phyloP scores from a whole-genome alignment of 2,888 invertebrate genomes.

The Hololepta plana region DNA sequence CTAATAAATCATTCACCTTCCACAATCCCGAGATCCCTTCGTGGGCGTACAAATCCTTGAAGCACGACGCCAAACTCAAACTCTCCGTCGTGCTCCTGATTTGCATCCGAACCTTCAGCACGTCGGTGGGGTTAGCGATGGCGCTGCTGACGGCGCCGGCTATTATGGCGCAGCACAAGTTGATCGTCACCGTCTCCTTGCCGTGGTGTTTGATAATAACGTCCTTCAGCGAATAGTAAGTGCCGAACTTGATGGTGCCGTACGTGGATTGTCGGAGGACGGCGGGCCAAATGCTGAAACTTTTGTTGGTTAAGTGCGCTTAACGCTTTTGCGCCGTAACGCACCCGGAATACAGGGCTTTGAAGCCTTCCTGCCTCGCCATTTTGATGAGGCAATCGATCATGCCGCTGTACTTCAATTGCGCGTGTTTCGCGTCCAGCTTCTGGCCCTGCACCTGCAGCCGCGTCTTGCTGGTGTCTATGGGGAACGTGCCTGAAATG shows the following conservation, averaged over 20 bases:
- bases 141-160: slow-evolving; percentile 84
- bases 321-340: slow-evolving; percentile 12
- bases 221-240: slow-evolving; percentile 79
- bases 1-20: slow-evolving; percentile 43
- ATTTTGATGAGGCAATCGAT: slow-evolving; percentile 79
- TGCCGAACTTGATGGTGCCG: slow-evolving; percentile 92
- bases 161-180: slow-evolving; percentile 66
- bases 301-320: no score
- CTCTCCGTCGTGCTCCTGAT: slow-evolving; percentile 36
- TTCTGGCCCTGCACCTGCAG: slow-evolving; percentile 88
- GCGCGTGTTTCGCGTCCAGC: slow-evolving; percentile 53
- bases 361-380: slow-evolving; percentile 67
- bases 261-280: slow-evolving; percentile 85
- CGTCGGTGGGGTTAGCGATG: slow-evolving; percentile 94
- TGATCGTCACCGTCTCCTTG: slow-evolving; percentile 38
- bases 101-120: slow-evolving; percentile 92
- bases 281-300: slow-evolving; percentile 86
- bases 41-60: slow-evolving; percentile 59
- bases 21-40: slow-evolving; percentile 80
- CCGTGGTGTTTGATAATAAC: slow-evolving; percentile 36
- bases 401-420: slow-evolving; percentile 77
- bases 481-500: slow-evolving; percentile 76
- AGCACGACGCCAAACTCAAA: slow-evolving; percentile 51
- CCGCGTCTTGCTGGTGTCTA: slow-evolving; percentile 87
- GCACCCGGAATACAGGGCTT: slow-evolving; percentile 75